Conservation (phyloP, 2,113 vertebrate genomes). For the Edolisoma coerulescens region DNA sequence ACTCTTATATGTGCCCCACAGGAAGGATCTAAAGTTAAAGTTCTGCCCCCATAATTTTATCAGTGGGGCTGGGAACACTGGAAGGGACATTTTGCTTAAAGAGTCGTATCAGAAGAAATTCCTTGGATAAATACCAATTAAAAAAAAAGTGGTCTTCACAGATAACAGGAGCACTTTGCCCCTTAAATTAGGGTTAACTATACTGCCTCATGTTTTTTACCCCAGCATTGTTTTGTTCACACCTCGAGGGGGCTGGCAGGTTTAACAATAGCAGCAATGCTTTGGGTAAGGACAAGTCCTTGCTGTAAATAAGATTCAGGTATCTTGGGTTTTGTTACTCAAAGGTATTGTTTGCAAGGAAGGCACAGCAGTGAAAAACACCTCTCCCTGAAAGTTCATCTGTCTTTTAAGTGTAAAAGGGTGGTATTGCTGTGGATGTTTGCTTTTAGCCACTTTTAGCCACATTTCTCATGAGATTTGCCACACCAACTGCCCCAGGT, state of each 20-base stretch:
- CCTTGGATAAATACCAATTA: not conserved
- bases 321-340: not conserved
- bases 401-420: not conserved
- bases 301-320: not conserved
- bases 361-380: not conserved
- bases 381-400: not conserved
- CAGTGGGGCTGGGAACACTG: not conserved
- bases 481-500: not conserved
- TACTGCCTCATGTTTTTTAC: fast-evolving
- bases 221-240: not conserved
- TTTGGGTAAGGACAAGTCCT: not conserved
- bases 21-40: not conserved
- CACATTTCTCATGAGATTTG: not conserved
- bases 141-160: not conserved
- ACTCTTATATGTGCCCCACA: not conserved
- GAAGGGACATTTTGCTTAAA: not conserved
- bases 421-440: not conserved
- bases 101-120: not conserved
- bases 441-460: not conserved
- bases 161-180: not conserved
- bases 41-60: not conserved
- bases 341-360: not conserved
- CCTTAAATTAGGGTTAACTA: not conserved
- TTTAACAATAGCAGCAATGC: not conserved
- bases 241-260: fast-evolving